phyloP scores from a whole-genome alignment of 35 echinoderm and acorn worm genomes.

The Apostichopus parvimensis region DNA sequence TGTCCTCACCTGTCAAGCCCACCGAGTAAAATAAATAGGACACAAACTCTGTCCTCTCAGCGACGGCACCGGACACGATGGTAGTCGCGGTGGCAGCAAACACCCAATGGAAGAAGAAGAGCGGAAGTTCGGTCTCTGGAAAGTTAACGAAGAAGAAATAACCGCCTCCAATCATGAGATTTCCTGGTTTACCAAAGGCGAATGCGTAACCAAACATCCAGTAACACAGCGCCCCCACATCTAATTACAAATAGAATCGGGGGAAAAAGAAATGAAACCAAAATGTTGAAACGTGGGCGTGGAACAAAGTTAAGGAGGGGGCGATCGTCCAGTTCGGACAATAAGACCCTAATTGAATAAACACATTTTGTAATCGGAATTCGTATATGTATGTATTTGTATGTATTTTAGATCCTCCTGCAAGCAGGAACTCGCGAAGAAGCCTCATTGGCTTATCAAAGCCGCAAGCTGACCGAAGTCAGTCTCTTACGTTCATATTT shows the following conservation, averaged over 20 bases:
- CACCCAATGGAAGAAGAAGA: conserved; percentile 97
- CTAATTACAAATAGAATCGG: conserved; percentile 28
- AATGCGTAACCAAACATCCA: conserved; percentile 79
- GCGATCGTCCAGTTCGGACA: no score
- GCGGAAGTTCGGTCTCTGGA: conserved; percentile 30
- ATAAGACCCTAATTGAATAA: no score
- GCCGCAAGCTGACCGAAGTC: no score
- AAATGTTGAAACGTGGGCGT: no score
- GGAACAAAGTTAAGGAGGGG: no score
- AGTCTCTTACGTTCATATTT: no score
- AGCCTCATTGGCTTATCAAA: no score
- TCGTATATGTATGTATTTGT: no score
- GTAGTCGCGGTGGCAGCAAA: conserved; percentile 96
- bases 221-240: conserved; percentile 64
- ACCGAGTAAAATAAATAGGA: conserved; percentile 87
- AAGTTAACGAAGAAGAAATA: conserved; percentile 80
- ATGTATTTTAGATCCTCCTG: no score
- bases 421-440: no score
- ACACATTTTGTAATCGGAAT: no score
- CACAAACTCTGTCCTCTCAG: conserved; percentile 91
- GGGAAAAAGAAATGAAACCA: background rate
- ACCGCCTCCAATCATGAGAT: conserved; percentile 66
- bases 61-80: conserved; percentile 95
- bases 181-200: conserved; percentile 69
- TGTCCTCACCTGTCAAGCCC: conserved; percentile 73